Conservation (phyloP, 1,140 invertebrate genomes). For the Diachasma alloeum region DNA sequence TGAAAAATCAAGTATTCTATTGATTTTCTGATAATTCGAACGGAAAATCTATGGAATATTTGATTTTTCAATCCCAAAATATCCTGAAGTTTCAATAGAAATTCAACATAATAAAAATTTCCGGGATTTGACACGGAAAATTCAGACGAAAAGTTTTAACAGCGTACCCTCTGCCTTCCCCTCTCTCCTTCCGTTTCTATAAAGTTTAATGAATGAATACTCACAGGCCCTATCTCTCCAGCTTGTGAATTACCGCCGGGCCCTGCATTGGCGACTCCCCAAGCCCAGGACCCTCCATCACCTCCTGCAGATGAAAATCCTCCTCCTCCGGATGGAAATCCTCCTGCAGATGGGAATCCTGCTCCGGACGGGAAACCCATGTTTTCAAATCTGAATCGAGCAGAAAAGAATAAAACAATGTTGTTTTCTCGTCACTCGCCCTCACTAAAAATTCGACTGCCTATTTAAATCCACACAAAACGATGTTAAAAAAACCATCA, state of each 20-base stretch:
- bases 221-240: constrained; percentile 49
- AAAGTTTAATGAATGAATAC: constrained; percentile 10
- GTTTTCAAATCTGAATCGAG: not conserved
- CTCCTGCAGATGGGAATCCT: not conserved
- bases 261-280: constrained; percentile 41
- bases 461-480: not conserved
- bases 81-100: too few relatives aligned
- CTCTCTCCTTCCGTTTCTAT: not conserved
- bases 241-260: constrained; percentile 49
- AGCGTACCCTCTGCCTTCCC: too few relatives aligned
- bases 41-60: too few relatives aligned
- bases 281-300: not conserved
- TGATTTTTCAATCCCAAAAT: too few relatives aligned
- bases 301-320: not conserved
- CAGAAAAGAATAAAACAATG: too few relatives aligned
- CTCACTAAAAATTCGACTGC: too few relatives aligned
- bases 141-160: too few relatives aligned
- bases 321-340: not conserved
- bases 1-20: too few relatives aligned
- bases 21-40: too few relatives aligned
- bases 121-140: too few relatives aligned
- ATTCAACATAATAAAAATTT: too few relatives aligned
- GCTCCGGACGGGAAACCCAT: not conserved
- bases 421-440: too few relatives aligned
- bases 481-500: constrained; percentile 22